These are phyloP conservation scores for Otolemur crassicaudatus DNA, from an alignment of 2,797 vertebrate species.

Conservation along the genomic window DNA sequence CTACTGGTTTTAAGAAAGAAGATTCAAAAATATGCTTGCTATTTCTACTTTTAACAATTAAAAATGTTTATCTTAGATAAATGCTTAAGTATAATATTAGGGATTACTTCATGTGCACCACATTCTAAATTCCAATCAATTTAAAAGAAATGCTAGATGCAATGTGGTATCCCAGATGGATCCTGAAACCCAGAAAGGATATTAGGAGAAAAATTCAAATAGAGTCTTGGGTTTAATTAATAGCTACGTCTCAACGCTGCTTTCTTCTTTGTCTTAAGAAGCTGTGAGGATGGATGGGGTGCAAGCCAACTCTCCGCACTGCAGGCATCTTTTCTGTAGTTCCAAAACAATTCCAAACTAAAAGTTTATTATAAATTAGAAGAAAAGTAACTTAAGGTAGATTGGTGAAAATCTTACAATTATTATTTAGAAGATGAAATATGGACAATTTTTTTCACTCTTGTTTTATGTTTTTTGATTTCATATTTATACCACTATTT, in stretches of 20 bases:
- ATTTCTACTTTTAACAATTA: neutral
- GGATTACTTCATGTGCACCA: neutral
- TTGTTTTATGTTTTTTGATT: constrained; percentile 3
- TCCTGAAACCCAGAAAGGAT: neutral
- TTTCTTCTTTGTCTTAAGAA: neutral
- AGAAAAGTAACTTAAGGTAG: constrained; percentile 5
- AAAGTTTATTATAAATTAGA: neutral
- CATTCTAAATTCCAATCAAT: neutral
- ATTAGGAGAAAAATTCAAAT: neutral
- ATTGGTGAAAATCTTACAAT: neutral
- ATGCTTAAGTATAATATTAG: neutral
- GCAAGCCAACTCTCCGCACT: neutral
- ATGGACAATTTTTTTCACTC: neutral
- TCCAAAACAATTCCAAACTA: neutral
- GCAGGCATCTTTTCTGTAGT: neutral
- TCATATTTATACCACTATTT: neutral
- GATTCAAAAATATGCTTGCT: neutral
- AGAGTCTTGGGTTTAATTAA: neutral
- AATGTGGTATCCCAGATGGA: neutral
- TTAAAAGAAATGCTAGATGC: neutral
- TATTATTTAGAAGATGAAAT: constrained; percentile 23
- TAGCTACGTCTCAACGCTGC: neutral
- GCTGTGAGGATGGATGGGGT: accelerated
- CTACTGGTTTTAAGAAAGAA: neutral
- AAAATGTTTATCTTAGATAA: neutral